Base-by-base conservation (phyloP, 2,888 invertebrate genomes). In the Xestia ashworthii region DNA sequence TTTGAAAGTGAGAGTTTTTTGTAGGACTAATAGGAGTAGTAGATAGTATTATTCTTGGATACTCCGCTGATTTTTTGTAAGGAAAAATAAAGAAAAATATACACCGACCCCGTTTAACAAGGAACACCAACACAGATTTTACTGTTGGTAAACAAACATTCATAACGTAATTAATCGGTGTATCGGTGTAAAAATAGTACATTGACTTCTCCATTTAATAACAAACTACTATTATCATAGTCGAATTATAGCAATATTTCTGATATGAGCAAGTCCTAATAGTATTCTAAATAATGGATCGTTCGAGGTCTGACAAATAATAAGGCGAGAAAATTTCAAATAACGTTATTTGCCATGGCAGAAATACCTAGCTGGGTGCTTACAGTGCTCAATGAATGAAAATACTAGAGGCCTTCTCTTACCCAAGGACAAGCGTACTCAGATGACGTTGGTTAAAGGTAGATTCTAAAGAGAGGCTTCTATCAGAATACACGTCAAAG, bases 1-100 rank as follows among this genome's bases (percentile, higher is more conserved):
- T 14, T 14, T 66, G 44, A 78, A 74, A 88, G 84, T 79, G 80
- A 87, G 84, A 88, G 87, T 80, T 78, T 32, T 60, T 76, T 71
- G 65, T 64, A 65, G 60, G 46, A 67, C 60, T 55, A 38, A 14
- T 41, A 25, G 8, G n/a, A 44, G n/a, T 62, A 0, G 55, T 46
- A 58, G 14, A 25, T 25, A 58, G 6, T 41, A 3, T 46, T n/a
- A 11, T 75, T 46, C 3, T 32, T 53, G n/a, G 5, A 8, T 62
- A 32, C 19, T 19, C 3, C 9, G n/a, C n/a, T 44, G 11, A 8
- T 41, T 8, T 6, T 6, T 8, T 41, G 41, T 41, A 41, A 41
- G 9, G 9, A 41, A 41, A 41, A 8, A 41, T 1, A 8, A 1
- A 9, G 1, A 41, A 41, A 8, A 41, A 1, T n/a, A n/a, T n/a